Conservation (phyloP, 2,888 invertebrate species). For the Eupithecia vulgata region DNA sequence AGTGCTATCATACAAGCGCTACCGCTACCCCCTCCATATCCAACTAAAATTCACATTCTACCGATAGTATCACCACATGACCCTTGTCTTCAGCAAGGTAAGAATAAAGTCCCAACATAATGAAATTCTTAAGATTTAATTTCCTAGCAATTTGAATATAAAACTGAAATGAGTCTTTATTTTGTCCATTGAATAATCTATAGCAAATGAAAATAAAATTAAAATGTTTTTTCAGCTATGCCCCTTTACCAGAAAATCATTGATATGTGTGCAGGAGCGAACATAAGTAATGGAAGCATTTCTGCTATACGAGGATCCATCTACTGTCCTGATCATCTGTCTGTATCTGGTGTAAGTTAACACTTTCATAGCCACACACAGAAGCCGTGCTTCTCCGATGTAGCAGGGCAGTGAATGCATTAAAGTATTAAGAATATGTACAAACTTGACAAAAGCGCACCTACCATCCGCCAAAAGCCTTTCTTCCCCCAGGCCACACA, state of each 20-base stretch:
- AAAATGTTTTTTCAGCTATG: conserved; percentile 75
- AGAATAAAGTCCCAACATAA: conserved; percentile 13
- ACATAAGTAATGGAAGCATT: conserved; percentile 64
- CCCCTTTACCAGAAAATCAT: conserved; percentile 91
- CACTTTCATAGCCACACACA: too few relatives aligned
- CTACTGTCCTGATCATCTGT: conserved; percentile 76
- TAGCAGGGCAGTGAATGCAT: too few relatives aligned
- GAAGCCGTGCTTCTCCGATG: too few relatives aligned
- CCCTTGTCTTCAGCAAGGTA: conserved; percentile 77
- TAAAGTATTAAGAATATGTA: background rate
- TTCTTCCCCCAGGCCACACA: background rate
- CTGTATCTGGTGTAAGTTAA: conserved; percentile 70
- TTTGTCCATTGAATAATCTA: background rate
- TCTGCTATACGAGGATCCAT: conserved; percentile 69
- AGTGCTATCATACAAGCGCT: conserved; percentile 77
- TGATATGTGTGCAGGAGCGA: conserved; percentile 86
- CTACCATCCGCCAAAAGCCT: background rate
- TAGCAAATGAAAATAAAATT: background rate
- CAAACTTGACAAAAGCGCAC: background rate
- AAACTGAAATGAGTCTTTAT: too few relatives aligned
- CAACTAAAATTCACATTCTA: conserved; percentile 91
- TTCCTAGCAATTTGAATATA: background rate
- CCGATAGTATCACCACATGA: conserved; percentile 88
- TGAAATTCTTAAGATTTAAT: background rate
- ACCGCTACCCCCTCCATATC: conserved; percentile 92